phyloP scores from a whole-genome alignment of 2,113 vertebrate species.

The rat (Rattus norvegicus) region DNA sequence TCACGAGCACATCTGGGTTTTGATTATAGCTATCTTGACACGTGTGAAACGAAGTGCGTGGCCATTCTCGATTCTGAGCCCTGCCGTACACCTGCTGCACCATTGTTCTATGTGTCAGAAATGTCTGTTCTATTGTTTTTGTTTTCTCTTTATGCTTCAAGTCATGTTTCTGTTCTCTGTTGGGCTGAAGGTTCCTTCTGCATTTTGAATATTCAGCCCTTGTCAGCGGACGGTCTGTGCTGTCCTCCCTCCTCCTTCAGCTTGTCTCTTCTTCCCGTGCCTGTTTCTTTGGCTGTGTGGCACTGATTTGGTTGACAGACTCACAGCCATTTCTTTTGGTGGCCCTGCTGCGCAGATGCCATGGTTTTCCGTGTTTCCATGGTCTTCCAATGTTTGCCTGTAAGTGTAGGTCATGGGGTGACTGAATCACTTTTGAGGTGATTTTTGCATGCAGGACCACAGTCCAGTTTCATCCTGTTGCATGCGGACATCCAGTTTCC shows the following conservation, averaged over 20 bases:
- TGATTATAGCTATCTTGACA: too few species aligned
- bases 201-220: not conserved
- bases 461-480: not conserved
- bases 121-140: not conserved
- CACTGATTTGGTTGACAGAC: not conserved
- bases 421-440: not conserved
- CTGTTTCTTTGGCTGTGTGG: not conserved
- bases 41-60: not conserved
- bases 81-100: too few species aligned
- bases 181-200: not conserved
- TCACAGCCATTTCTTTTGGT: not conserved
- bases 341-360: not conserved
- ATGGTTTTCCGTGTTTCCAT: not conserved
- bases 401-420: not conserved
- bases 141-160: not conserved
- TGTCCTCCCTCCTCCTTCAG: not conserved
- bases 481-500: not conserved
- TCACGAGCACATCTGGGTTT: not conserved
- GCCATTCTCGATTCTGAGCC: not conserved
- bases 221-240: not conserved
- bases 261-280: not conserved
- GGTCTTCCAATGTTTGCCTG: not conserved
- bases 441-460: not conserved
- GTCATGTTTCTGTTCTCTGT: not conserved
- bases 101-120: not conserved